phyloP scores from a whole-genome alignment of 2,113 vertebrate genomes.

The Otocyon megalotis region DNA sequence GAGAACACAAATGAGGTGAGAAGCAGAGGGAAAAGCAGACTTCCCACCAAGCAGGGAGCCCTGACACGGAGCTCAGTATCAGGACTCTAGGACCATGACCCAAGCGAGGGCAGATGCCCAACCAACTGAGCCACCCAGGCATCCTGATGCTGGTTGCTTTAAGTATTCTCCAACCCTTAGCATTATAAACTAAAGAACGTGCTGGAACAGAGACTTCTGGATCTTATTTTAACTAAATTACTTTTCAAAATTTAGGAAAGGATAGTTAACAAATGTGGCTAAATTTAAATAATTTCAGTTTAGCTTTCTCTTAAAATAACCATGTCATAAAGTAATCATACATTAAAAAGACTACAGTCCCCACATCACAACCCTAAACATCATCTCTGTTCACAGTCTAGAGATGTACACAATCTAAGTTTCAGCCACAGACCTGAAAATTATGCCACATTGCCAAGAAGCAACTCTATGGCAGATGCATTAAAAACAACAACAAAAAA shows the following conservation, averaged over 20 bases:
- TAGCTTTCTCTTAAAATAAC: slow-evolving; percentile 15
- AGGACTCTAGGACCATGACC: too few relatives aligned
- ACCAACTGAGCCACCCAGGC: too few relatives aligned
- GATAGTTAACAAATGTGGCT: slow-evolving; percentile 1
- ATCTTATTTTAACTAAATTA: slow-evolving; percentile 20
- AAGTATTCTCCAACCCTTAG: slow-evolving; percentile 9
- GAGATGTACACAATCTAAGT: background rate
- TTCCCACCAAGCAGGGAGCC: too few relatives aligned
- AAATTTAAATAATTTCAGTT: slow-evolving; percentile 18
- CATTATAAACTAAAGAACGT: slow-evolving; percentile 6
- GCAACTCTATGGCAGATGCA: background rate
- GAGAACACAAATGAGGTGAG: too few relatives aligned
- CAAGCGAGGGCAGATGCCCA: too few relatives aligned
- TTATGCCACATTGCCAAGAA: background rate
- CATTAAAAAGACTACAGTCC: background rate
- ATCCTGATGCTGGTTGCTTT: background rate
- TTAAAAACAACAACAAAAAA: background rate
- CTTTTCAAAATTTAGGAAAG: slow-evolving; percentile 26
- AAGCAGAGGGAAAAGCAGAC: too few relatives aligned
- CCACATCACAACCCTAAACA: background rate
- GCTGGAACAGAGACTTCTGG: background rate
- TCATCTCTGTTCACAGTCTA: background rate
- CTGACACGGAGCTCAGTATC: too few relatives aligned
- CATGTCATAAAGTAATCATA: background rate
- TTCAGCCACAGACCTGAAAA: background rate